phyloP scores from a whole-genome alignment of 37 sponge, comb jelly and placozoan species.

The Beroe ovata region DNA sequence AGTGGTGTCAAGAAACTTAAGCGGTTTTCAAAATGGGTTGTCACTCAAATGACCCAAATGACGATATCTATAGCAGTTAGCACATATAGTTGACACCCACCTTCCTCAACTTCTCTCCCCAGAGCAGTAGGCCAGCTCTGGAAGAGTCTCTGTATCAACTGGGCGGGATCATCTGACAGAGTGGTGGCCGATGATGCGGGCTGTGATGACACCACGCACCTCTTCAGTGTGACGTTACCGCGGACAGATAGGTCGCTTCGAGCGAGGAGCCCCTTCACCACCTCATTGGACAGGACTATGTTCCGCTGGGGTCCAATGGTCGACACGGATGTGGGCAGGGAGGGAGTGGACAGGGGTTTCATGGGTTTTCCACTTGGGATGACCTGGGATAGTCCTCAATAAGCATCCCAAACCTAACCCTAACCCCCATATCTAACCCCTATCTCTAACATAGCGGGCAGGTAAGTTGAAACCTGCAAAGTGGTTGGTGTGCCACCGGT shows the following conservation, averaged over 20 bases:
- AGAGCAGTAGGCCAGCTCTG: slow-evolving; percentile 1
- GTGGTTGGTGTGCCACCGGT: background rate
- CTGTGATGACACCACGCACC: background rate
- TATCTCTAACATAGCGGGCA: too few species aligned
- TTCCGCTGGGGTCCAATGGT: background rate
- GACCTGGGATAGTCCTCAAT: too few species aligned
- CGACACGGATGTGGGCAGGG: background rate
- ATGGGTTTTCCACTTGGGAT: background rate
- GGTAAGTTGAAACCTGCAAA: slow-evolving; percentile 40
- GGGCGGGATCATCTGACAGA: slow-evolving; percentile 8
- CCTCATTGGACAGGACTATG: slow-evolving; percentile 42
- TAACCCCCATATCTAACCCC: too few species aligned
- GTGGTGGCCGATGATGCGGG: background rate
- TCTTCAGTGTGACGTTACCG: slow-evolving; percentile 31
- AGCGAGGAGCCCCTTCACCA: slow-evolving; percentile 10
- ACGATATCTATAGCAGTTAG: too few species aligned
- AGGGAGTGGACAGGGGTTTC: background rate
- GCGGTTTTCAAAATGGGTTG: too few species aligned
- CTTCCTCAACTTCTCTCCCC: background rate
- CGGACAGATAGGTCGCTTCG: slow-evolving; percentile 9
- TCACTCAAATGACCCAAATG: too few species aligned
- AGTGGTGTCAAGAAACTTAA: too few species aligned
- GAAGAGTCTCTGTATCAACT: slow-evolving; percentile 20
- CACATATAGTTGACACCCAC: too few species aligned
- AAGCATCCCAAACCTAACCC: too few species aligned